Conservation (phyloP, 1,140 invertebrate species). For the Manduca sexta region DNA sequence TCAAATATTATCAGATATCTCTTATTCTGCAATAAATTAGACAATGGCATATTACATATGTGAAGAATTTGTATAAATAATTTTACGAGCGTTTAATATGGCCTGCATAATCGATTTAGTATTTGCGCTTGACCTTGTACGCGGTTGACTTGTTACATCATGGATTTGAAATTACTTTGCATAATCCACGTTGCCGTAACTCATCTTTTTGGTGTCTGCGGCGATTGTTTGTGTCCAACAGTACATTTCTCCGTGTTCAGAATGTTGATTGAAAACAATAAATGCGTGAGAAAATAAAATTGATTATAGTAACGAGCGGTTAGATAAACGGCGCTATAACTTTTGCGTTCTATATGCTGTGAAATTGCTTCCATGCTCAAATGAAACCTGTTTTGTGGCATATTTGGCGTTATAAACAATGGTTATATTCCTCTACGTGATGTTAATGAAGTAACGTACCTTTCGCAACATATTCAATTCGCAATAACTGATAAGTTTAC, state of each 20-base stretch:
- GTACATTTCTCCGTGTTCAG: no score
- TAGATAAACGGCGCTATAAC: no score
- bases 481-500: not conserved
- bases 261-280: no score
- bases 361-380: no score
- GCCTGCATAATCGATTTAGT: conserved; percentile 32
- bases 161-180: conserved; percentile 4
- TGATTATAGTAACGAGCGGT: no score
- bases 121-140: conserved; percentile 43
- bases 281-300: no score
- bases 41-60: conserved; percentile 13
- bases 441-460: no score
- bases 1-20: conserved; percentile 14
- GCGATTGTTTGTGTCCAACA: no score
- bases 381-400: no score
- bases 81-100: conserved; percentile 7
- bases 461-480: not conserved
- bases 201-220: not conserved
- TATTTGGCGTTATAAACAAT: no score
- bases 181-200: not conserved
- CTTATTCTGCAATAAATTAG: conserved; percentile 9
- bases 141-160: conserved; percentile 28
- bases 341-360: no score
- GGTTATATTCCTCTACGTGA: no score
- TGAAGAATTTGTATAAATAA: conserved; percentile 9